Evolutionary conservation across 2,113 vertebrate species (phyloP).

Genomic region (Willisornis vidua): DNA sequence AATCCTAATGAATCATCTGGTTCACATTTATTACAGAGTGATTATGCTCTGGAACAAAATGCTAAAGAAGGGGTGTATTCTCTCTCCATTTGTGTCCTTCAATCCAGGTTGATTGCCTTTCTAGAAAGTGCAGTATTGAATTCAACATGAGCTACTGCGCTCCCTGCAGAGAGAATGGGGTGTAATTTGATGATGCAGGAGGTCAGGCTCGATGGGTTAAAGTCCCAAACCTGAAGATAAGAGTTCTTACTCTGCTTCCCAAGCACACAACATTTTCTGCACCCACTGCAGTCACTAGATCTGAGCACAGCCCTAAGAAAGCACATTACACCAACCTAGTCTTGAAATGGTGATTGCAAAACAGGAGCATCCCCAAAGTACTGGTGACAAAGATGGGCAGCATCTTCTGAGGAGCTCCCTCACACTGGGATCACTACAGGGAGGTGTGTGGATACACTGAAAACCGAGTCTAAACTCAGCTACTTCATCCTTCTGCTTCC

Average conservation of each 20-base stretch:
- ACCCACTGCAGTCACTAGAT: not conserved
- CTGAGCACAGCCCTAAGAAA: not conserved
- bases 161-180: not conserved
- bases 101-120: not conserved
- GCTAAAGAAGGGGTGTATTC: not conserved
- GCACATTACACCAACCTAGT: not conserved
- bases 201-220: not conserved
- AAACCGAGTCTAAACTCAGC: not conserved
- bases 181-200: not conserved
- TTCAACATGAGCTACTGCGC: not conserved
- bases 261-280: not conserved
- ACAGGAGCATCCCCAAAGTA: not conserved
- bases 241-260: not conserved
- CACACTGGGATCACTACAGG: not conserved
- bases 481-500: not conserved
- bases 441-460: not conserved
- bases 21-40: constrained; percentile 3
- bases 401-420: not conserved
- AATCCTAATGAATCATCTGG: constrained; percentile 37
- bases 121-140: not conserved
- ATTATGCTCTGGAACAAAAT: constrained; percentile 15
- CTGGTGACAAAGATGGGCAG: not conserved
- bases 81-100: not conserved
- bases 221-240: not conserved
- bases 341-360: not conserved